These are phyloP conservation scores for Caracal caracal DNA, from an alignment of 2,113 vertebrate genomes.

Conservation along the genomic window DNA sequence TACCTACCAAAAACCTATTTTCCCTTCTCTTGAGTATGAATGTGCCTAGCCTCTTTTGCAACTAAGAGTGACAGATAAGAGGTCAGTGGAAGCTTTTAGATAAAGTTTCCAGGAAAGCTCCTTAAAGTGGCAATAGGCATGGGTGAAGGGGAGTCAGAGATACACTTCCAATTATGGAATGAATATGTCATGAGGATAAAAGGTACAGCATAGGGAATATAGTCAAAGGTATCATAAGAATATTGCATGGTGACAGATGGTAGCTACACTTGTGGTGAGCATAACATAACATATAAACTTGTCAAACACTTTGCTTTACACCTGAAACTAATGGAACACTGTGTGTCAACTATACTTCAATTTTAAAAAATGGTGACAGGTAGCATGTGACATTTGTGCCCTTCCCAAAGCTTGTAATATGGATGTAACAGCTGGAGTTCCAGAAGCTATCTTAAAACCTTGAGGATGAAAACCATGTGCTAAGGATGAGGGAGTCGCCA, in stretches of 20 bases:
- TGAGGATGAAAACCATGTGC: not conserved
- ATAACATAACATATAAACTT: not conserved
- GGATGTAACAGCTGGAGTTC: not conserved
- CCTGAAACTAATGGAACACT: not conserved
- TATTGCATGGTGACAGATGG: not conserved
- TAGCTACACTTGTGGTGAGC: not conserved
- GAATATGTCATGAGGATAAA: not conserved
- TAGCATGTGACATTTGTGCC: not conserved
- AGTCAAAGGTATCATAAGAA: not conserved
- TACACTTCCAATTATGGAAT: not conserved
- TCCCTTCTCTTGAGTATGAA: not conserved
- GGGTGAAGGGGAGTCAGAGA: not conserved
- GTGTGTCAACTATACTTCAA: not conserved
- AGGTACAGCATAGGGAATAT: not conserved
- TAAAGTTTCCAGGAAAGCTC: not conserved
- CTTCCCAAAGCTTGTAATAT: not conserved
- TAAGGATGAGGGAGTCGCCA: not conserved
- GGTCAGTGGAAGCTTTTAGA: not conserved
- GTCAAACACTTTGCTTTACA: not conserved
- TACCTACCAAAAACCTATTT: not conserved
- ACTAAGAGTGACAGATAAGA: not conserved
- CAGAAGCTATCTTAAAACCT: not conserved
- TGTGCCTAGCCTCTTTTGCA: not conserved
- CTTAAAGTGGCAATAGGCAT: not conserved
- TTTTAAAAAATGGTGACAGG: not conserved